phyloP scores from a whole-genome alignment of 2,113 vertebrate genomes.

The Asarcornis scutulata region DNA sequence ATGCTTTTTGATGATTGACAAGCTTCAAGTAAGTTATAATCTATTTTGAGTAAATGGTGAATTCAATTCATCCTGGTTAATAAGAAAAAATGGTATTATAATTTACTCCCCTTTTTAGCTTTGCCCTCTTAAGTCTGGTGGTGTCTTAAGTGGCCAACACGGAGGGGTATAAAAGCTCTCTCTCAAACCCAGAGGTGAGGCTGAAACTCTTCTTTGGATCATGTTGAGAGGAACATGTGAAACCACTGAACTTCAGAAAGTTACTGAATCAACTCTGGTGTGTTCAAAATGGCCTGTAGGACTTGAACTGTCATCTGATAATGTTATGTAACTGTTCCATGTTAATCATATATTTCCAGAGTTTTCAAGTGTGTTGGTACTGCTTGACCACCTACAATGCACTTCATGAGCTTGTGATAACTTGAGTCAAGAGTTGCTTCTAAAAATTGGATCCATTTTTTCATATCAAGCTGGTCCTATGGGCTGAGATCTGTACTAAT shows the following conservation, averaged over 20 bases:
- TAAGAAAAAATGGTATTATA: not conserved
- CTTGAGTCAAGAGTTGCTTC: not conserved
- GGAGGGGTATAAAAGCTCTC: conserved; percentile 81
- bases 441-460: not conserved
- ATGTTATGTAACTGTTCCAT: not conserved
- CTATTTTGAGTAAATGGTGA: not conserved
- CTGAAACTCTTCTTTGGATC: conserved; percentile 69
- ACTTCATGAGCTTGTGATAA: not conserved
- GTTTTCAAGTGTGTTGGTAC: not conserved
- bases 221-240: conserved; percentile 70
- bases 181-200: conserved; percentile 74
- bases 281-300: not conserved
- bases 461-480: not conserved
- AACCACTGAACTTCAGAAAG: not conserved
- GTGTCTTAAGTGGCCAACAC: conserved; percentile 83
- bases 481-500: not conserved
- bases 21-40: not conserved
- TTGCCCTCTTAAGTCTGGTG: conserved; percentile 79
- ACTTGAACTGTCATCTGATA: not conserved
- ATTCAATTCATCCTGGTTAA: not conserved
- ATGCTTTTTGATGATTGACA: not conserved
- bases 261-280: not conserved
- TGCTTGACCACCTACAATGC: not conserved
- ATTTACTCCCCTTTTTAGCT: conserved; percentile 61
- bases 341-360: not conserved